Conservation (phyloP, 64 coral and sea anemone genomes). For the Porites australiensis region DNA sequence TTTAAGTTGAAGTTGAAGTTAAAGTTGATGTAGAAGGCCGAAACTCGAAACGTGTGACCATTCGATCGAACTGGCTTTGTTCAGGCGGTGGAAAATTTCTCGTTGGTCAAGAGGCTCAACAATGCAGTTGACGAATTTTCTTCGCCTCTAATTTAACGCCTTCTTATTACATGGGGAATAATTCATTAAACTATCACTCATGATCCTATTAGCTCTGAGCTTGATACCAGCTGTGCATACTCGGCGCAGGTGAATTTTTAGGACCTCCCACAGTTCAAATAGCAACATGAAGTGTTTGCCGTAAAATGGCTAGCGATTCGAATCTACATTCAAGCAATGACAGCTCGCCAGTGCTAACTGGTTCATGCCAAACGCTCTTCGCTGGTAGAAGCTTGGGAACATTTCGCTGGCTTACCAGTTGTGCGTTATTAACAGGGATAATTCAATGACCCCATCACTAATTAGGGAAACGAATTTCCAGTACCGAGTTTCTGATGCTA, state of each 20-base stretch:
- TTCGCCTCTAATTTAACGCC: slow-evolving; percentile 46
- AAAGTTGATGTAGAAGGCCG: too few species aligned
- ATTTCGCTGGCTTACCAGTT: slow-evolving; percentile 77
- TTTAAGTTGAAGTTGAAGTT: not conserved
- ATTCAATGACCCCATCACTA: slow-evolving; percentile 79
- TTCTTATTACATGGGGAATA: slow-evolving; percentile 62
- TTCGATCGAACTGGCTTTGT: not conserved
- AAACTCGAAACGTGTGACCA: not conserved
- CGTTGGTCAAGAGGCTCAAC: slow-evolving; percentile 2
- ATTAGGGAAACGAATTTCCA: slow-evolving; percentile 69
- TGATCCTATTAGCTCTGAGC: slow-evolving; percentile 64
- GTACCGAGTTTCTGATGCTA: slow-evolving; percentile 27
- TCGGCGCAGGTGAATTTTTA: slow-evolving; percentile 59
- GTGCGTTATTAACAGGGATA: slow-evolving; percentile 68
- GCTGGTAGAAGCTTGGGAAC: slow-evolving; percentile 74
- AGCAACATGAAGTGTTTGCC: slow-evolving; percentile 87
- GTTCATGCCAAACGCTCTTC: slow-evolving; percentile 35
- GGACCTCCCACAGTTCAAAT: slow-evolving; percentile 68
- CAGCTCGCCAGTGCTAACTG: slow-evolving; percentile 54
- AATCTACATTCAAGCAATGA: slow-evolving; percentile 48
- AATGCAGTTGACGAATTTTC: not conserved
- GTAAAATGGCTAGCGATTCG: slow-evolving; percentile 69
- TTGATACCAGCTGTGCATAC: slow-evolving; percentile 60
- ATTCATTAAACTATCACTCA: slow-evolving; percentile 63
- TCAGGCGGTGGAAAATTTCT: slow-evolving; percentile 23